Base-by-base conservation (phyloP, 2,113 vertebrate species). In the Catagonus wagneri region DNA sequence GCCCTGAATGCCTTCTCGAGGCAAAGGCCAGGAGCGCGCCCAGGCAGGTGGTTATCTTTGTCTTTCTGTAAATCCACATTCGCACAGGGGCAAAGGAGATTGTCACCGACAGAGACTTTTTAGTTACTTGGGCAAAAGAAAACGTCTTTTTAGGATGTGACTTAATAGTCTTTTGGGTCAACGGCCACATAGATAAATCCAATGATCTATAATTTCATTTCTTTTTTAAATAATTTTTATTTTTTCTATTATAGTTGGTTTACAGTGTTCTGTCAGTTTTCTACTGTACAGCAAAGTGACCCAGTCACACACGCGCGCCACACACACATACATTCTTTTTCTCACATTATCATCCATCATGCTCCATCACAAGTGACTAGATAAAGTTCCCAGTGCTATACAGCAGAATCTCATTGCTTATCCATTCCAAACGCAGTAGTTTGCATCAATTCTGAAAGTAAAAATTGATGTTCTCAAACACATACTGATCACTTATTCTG, bases 21-120 rank as follows among this genome's bases (percentile, higher is more conserved):
- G 54, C 52, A 60, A 61, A 68, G n/a, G 5, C n/a, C 9, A 11
- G 1, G 16, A 16, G 14, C 22, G 3, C 36, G 19, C 71, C 63
- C 68, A 79, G 89, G 63, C 74, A 89, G 88, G 84, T 34, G 93
- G 88, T 14, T 11, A 19, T 36, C 61, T 60, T 44, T 96, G 63
- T 68, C 7, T 72, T 85, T 44, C 90, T 74, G 39, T 81, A 90
- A 95, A 90, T 52, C 85, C 12, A 75, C 68, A 75, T 83, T 85
- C 50, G 93, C 94, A 20, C 1, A 4, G 85, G 69, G 65, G 56
- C n/a, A 2, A 22, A 76, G 56, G 79, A n/a, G 15, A 36, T 66
- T 2, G 1, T 27, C 1, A 34, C 12, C 3, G 22, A 34, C 34
- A 0, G 54, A 5, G 20, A 15, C 72, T 61, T 32, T 36, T 19